A percentile compares a stretch with the other conserved stretches of the same genome.
These are phyloP conservation scores for Falco rusticolus DNA, from an alignment of 2,797 vertebrate genomes.

Conservation along the genomic window DNA sequence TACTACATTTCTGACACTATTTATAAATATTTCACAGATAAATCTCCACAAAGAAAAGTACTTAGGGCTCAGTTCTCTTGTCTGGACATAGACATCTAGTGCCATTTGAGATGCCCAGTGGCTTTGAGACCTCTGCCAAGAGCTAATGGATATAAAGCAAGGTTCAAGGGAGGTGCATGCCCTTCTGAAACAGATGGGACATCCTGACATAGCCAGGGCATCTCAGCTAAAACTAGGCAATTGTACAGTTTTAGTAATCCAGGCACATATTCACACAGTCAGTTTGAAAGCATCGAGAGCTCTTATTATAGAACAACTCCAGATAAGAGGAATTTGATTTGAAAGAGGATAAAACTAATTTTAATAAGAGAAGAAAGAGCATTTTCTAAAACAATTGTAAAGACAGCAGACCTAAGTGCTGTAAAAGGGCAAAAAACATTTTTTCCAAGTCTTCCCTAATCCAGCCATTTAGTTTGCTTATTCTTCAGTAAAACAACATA, in stretches of 20 bases:
- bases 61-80: neutral
- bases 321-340: slow-evolving; percentile 15
- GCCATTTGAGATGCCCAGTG: neutral
- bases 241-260: neutral
- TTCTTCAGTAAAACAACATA: neutral
- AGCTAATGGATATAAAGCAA: neutral
- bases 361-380: neutral
- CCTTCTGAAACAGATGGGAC: neutral
- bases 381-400: neutral
- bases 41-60: neutral
- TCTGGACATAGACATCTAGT: neutral
- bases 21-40: neutral
- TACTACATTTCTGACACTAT: neutral
- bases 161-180: neutral
- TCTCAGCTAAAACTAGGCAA: neutral
- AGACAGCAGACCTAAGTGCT: neutral
- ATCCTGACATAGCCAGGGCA: neutral
- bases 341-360: neutral
- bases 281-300: neutral
- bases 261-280: neutral
- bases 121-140: neutral
- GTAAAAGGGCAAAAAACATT: neutral
- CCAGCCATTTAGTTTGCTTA: neutral
- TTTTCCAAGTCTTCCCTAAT: neutral
- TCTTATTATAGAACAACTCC: neutral